A percentile compares a stretch with the other conserved stretches of the same genome.
Conservation (phyloP, 2,113 vertebrate genomes). For the Vidua chalybeata region DNA sequence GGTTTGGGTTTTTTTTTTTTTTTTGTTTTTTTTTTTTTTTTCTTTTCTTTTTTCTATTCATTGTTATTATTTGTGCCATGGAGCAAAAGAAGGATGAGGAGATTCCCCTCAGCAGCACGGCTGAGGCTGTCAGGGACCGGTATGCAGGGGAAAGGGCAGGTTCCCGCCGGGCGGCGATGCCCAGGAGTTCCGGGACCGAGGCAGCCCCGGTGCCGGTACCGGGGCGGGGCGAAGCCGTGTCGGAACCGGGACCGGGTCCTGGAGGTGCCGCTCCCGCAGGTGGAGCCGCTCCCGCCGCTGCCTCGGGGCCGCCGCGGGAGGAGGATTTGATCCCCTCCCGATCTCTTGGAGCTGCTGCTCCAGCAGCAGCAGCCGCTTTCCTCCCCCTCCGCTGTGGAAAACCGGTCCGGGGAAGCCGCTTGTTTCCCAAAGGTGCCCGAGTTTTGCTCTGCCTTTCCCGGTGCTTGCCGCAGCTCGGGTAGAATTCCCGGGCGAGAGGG, state of each 20-base stretch:
- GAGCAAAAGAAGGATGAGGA: background rate
- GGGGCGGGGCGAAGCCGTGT: background rate
- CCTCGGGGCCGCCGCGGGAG: background rate
- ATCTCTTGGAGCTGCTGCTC: background rate
- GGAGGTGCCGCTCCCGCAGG: background rate
- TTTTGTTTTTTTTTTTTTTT: no score
- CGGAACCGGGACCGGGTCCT: rapidly evolving
- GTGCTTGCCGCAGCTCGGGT: background rate
- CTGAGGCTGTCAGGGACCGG: background rate
- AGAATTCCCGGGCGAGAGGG: background rate
- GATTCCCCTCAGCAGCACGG: background rate
- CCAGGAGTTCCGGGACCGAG: background rate
- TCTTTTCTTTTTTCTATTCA: background rate
- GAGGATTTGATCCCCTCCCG: background rate
- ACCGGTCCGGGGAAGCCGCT: background rate
- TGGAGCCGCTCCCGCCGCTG: background rate
- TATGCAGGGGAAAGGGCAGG: background rate
- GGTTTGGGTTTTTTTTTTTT: no score
- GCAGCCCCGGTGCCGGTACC: background rate
- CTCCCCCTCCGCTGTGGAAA: background rate
- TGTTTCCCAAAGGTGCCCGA: background rate
- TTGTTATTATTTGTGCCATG: background rate
- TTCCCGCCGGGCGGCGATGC: background rate
- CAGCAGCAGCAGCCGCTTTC: background rate
- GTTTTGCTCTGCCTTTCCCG: background rate